Evolutionary conservation across 2,888 invertebrate species (phyloP).

Genomic region (Phalera bucephala): DNA sequence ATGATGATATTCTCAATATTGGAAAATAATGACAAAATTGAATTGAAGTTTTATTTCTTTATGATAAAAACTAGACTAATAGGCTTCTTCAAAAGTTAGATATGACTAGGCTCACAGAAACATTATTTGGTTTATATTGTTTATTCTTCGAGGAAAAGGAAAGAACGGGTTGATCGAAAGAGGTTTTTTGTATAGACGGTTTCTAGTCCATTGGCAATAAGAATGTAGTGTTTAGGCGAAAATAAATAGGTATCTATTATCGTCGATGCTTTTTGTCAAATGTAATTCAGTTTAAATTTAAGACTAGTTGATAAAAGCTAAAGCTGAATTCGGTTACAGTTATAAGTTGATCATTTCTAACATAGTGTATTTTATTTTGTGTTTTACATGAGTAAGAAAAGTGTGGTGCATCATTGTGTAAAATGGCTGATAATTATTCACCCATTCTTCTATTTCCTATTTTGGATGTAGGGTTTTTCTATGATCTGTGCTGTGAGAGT

Average conservation of each 20-base stretch:
- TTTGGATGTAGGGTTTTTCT: background rate
- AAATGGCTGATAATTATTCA: background rate
- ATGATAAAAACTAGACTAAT: background rate
- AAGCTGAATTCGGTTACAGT: slow-evolving; percentile 13
- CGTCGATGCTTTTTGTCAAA: slow-evolving; percentile 8
- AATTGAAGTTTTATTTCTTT: background rate
- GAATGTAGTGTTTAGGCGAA: slow-evolving; percentile 5
- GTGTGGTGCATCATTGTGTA: background rate
- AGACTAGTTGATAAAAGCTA: slow-evolving; percentile 11
- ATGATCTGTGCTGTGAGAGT: background rate
- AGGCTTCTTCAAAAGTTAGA: background rate
- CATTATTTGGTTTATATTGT: slow-evolving; percentile 1
- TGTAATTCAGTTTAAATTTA: slow-evolving; percentile 4
- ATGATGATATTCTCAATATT: background rate
- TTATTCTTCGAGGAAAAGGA: background rate
- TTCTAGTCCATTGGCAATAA: slow-evolving; percentile 5
- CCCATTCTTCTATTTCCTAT: background rate
- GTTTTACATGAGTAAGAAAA: background rate
- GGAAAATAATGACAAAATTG: background rate
- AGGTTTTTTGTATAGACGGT: slow-evolving; percentile 1
- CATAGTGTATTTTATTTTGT: background rate
- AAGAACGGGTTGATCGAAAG: slow-evolving; percentile 3
- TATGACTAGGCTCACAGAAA: background rate
- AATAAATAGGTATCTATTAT: slow-evolving; percentile 9
- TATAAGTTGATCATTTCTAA: slow-evolving; percentile 5